Percentiles rank a stretch among this genome's conserved stretches.
phyloP scores from a whole-genome alignment of 2,113 vertebrate genomes.

The Melanocharis versteri region DNA sequence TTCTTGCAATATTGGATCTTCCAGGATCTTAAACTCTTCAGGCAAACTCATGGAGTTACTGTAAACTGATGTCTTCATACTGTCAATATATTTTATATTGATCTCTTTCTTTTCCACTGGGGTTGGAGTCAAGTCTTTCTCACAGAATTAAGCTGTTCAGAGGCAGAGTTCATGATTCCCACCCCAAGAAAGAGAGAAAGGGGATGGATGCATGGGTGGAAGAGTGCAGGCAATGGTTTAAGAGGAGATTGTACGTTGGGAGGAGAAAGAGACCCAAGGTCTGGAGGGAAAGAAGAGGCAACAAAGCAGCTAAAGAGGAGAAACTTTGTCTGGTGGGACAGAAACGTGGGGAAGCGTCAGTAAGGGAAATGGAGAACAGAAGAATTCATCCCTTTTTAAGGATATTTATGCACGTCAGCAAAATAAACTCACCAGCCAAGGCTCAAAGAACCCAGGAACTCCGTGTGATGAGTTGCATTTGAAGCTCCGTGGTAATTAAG shows the following conservation, averaged over 20 bases:
- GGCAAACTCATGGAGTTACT: not conserved
- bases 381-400: not conserved
- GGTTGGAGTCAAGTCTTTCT: not conserved
- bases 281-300: not conserved
- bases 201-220: not conserved
- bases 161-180: not conserved
- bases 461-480: not conserved
- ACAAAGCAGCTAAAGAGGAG: fast-evolving
- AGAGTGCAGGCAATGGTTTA: not conserved
- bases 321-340: not conserved
- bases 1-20: not conserved
- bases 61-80: not conserved
- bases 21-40: not conserved
- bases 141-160: not conserved
- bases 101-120: not conserved
- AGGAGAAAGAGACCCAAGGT: not conserved
- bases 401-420: not conserved
- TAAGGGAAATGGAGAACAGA: not conserved
- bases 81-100: not conserved
- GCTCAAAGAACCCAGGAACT: not conserved
- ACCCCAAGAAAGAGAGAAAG: not conserved
- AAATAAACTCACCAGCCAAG: not conserved
- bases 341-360: not conserved
- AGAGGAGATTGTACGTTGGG: not conserved
- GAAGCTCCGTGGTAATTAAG: not conserved